These are phyloP conservation scores for Pectinophora gossypiella DNA, from an alignment of 1,140 invertebrate species.

Conservation along the genomic window DNA sequence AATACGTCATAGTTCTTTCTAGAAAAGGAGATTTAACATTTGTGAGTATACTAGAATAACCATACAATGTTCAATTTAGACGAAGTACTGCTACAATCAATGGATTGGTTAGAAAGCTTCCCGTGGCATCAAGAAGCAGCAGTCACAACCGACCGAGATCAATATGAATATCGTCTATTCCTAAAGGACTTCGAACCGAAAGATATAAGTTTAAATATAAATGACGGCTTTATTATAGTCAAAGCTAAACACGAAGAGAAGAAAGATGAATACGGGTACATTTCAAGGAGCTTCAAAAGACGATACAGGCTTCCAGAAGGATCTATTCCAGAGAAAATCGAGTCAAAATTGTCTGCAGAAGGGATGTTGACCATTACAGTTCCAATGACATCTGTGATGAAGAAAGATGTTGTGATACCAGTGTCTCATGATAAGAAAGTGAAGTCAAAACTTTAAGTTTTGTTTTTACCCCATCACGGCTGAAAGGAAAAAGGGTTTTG, in stretches of 20 bases:
- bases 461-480: too few species aligned
- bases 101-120: slow-evolving; percentile 56
- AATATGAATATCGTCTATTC: slow-evolving; percentile 81
- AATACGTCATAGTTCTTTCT: too few species aligned
- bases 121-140: slow-evolving; percentile 46
- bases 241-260: slow-evolving; percentile 90
- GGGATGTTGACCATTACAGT: slow-evolving; percentile 38
- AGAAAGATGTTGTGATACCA: slow-evolving; percentile 43
- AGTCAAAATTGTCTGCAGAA: slow-evolving; percentile 40
- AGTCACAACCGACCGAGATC: slow-evolving; percentile 37
- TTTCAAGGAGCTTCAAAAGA: slow-evolving; percentile 84
- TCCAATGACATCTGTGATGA: slow-evolving; percentile 27
- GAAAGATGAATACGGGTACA: slow-evolving; percentile 84
- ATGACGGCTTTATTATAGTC: slow-evolving; percentile 85
- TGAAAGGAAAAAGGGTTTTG: too few species aligned
- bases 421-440: slow-evolving; percentile 34
- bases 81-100: slow-evolving; percentile 46
- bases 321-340: slow-evolving; percentile 30
- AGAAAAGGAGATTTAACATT: too few species aligned
- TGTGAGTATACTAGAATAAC: too few species aligned
- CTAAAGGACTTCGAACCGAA: slow-evolving; percentile 90
- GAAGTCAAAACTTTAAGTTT: slow-evolving; percentile 43
- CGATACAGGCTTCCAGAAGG: slow-evolving; percentile 57
- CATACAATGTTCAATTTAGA: slow-evolving; percentile 17
- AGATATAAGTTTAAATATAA: slow-evolving; percentile 90